Evolutionary conservation across 2,113 vertebrate species (phyloP), one percentile per base, ranked within the genome.

Genomic region (Myanophis thanlyinensis): DNA sequence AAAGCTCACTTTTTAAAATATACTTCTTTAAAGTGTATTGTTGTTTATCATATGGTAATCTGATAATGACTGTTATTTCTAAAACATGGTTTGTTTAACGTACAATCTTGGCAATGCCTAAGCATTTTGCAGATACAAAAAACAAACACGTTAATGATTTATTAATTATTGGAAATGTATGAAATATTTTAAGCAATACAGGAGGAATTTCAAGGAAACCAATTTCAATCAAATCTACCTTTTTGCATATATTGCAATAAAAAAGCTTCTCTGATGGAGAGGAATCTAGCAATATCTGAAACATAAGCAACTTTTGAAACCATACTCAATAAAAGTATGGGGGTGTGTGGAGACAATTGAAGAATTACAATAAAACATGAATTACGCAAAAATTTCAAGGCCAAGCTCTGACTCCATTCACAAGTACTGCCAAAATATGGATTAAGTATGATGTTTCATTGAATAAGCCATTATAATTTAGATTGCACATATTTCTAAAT

Each of bases 91-190:
- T 96, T 93, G 54, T 91, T 96, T 97, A 94, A 94, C 93, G 97
- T 97, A 97, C 96, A 97, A 96, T 96, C 95, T 95, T 93, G 96
- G 87, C 52, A 92, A 91, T 95, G 93, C 93, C 89, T 92, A 85
- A 51, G 94, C 93, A 94, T 95, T 95, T 95, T 89, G 92, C 94
- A 94, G 92, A 96, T 93, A 94, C 94, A 96, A 96, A 96, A 98
- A 94, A 96, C 95, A 97, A 97, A 97, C 85, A 94, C 85, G 56
- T 25, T 94, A 95, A 96, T 95, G 96, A 95, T 96, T 96, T 96
- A 96, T 94, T 96, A 97, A 97, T 97, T 94, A 97, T 94, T 94
- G 92, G 93, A 97, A 97, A 97, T 96, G 93, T 93, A 95, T 20
- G 93, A 93, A 86, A 97, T 96, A 93, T 94, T 94, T 91, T 94